These are phyloP conservation scores for Silurus aristotelis DNA, from an alignment of 2,797 vertebrate species.

Conservation along the genomic window DNA sequence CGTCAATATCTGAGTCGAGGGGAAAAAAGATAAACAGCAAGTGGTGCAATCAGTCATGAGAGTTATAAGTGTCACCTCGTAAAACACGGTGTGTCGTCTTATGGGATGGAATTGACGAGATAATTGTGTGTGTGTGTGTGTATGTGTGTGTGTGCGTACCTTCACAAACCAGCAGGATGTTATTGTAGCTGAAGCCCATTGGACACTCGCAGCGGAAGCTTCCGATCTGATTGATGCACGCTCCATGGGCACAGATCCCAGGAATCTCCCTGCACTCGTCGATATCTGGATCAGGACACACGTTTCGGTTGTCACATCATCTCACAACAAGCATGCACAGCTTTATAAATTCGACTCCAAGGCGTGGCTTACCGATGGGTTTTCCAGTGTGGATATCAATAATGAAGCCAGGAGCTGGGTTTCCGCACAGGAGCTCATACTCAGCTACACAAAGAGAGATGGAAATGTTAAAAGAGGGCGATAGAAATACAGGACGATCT, in stretches of 20 bases:
- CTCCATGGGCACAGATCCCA: conserved; percentile 84
- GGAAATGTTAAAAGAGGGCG: background rate
- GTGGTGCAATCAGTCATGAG: background rate
- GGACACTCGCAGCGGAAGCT: conserved; percentile 94
- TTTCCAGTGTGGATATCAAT: conserved; percentile 91
- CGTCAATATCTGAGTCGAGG: conserved; percentile 82
- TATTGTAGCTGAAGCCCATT: conserved; percentile 91
- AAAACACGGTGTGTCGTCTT: background rate
- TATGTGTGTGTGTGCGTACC: conserved; percentile 69
- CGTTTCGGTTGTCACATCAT: background rate
- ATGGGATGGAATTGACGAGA: background rate
- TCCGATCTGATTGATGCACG: conserved; percentile 93
- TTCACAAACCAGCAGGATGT: conserved; percentile 90
- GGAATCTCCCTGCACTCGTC: conserved; percentile 92
- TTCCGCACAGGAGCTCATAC: conserved; percentile 90
- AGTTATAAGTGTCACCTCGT: background rate
- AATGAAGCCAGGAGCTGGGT: conserved; percentile 88
- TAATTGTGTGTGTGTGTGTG: background rate
- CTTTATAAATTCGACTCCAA: background rate
- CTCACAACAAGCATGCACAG: background rate
- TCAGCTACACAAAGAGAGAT: conserved; percentile 71
- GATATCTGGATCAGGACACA: conserved; percentile 76
- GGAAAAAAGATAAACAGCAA: conserved; percentile 13
- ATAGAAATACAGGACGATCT: background rate
- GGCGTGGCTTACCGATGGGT: conserved; percentile 78